A percentile compares a stretch with the other conserved stretches of the same genome.
Evolutionary conservation across 2,113 vertebrate genomes (phyloP).

Genomic region (Polypterus bichir): DNA sequence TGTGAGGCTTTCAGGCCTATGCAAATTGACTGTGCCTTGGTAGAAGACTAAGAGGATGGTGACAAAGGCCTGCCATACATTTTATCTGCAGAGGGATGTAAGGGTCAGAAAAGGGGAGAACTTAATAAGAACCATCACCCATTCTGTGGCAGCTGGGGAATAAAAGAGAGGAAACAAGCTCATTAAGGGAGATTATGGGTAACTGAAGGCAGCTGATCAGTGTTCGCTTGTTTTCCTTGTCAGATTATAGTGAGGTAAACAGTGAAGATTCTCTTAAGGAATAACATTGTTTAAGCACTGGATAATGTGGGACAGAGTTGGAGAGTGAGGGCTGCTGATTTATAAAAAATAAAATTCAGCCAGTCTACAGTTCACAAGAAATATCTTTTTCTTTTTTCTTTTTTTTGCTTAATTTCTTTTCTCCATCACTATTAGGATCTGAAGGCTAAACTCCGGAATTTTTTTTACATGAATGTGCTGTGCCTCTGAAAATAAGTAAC

Average conservation of each 20-base stretch:
- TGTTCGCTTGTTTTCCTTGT: conserved; percentile 38
- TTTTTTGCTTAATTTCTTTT: no score
- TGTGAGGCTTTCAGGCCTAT: conserved; percentile 48
- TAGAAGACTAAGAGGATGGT: conserved; percentile 42
- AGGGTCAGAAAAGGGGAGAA: conserved; percentile 43
- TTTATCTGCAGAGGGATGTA: conserved; percentile 53
- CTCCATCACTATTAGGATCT: no score
- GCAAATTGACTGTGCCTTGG: conserved; percentile 45
- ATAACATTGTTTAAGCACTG: no score
- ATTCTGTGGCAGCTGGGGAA: conserved; percentile 39
- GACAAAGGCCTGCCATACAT: conserved; percentile 49
- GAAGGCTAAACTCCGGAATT: no score
- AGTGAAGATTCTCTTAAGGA: background rate
- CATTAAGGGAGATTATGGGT: conserved; percentile 55
- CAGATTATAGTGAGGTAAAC: conserved; percentile 38
- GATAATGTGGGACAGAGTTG: no score
- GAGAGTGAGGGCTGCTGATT: no score
- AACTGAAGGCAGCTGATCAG: conserved; percentile 41
- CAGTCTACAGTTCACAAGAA: no score
- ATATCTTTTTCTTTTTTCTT: no score
- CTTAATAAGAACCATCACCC: conserved; percentile 46
- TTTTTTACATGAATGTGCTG: no score
- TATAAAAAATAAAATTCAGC: no score
- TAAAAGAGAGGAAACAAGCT: conserved; percentile 53
- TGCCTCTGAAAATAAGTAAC: no score